Evolutionary conservation across 2,797 vertebrate species (phyloP), one percentile per base, ranked within the genome.

Genomic region (Staurois parvus): DNA sequence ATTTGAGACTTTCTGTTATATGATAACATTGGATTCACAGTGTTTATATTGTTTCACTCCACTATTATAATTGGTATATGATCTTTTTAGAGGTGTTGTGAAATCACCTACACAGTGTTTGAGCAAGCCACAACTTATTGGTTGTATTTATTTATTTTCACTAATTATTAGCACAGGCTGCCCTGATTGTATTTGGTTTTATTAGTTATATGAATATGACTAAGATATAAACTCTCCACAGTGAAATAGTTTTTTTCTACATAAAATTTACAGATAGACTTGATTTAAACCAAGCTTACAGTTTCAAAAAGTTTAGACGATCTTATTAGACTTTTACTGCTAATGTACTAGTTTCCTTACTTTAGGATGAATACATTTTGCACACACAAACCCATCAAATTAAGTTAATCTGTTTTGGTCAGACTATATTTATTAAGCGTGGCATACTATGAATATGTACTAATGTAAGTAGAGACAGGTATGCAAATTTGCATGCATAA

Each of bases 401-500:
- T 19, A 7, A 28, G n/a, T 28, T 66, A 28, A 28, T 78, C 2
- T 40, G 34, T 13, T 15, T 40, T 78, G 59, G 59, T 40, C n/a
- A 5, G 26, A 19, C 34, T n/a, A 29, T 42, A 66, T 67, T 64
- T 77, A 40, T 37, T 78, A 66, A 66, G 34, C 26, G 12, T 26
- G 37, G 34, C n/a, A 76, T 32, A 42, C 24, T 66, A 42, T 64
- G 59, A 64, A 64, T 77, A 37, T 78, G 30, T 66, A 19, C 34
- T 28, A 29, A 40, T 78, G 76, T 40, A 66, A 9, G 3, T 12
- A n/a, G 74, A 76, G 74, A 76, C 76, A 42, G 75, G 6, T 62
- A 37, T 37, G 32, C 56, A 77, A 78, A 78, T 78, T 42, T 42
- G 26, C 59, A 66, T 42, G 34, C 37, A 66, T 66, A 78, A 78